Conservation (phyloP, 2,888 invertebrate genomes). For the Cremastobaeus sp. region DNA sequence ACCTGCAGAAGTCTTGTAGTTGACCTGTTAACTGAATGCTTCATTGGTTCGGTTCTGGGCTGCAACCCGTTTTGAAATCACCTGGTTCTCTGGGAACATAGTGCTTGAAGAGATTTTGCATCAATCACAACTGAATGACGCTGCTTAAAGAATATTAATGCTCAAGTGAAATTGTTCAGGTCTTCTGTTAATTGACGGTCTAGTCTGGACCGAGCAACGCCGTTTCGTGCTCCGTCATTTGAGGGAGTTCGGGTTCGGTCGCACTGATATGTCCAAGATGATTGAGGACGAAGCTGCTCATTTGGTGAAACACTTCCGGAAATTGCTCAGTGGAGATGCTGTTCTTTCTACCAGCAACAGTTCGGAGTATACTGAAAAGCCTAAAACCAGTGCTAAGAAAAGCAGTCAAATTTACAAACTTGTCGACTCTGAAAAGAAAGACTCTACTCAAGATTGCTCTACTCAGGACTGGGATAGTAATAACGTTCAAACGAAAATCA, state of each 20-base stretch:
- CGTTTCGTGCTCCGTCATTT: constrained; percentile 87
- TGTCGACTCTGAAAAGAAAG: constrained; percentile 53
- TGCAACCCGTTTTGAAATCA: too few species aligned
- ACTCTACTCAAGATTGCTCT: neutral
- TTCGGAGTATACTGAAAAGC: neutral
- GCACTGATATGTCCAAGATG: constrained; percentile 86
- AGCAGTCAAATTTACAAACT: constrained; percentile 69
- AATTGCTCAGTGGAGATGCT: constrained; percentile 44
- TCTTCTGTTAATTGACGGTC: constrained; percentile 82
- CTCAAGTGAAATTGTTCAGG: constrained; percentile 82
- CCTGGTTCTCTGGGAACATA: too few species aligned
- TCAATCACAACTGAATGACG: too few species aligned
- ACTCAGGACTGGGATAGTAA: constrained; percentile 10
- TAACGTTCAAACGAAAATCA: constrained; percentile 60
- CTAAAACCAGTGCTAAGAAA: constrained; percentile 14
- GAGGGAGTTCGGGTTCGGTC: constrained; percentile 90
- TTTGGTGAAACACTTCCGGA: constrained; percentile 81
- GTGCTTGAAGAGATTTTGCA: too few species aligned
- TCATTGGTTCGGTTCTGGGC: too few species aligned
- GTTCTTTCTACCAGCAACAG: neutral
- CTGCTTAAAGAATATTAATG: too few species aligned
- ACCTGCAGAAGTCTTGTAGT: too few species aligned
- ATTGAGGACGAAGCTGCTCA: constrained; percentile 85
- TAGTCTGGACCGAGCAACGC: constrained; percentile 87
- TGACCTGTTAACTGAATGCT: constrained; percentile 4